Base-by-base conservation (phyloP, 2,888 invertebrate species). In the Synanthedon andrenaeformis region DNA sequence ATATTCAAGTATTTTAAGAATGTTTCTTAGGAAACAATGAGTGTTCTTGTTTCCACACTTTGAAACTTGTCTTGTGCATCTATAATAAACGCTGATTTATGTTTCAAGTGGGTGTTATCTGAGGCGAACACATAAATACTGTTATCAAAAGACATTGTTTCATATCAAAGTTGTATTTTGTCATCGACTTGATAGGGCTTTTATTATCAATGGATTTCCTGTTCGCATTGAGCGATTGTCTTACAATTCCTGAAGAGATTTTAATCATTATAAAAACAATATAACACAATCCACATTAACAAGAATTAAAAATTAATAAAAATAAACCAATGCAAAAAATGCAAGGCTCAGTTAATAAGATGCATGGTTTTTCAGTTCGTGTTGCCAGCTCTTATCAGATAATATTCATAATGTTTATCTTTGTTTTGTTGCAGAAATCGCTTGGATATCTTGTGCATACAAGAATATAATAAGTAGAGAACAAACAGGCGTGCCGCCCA, bases 361-460 rank as follows among this genome's bases (percentile, higher is more conserved):
- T 12, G 45, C 45, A 45, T 45, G 35, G 35, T 35, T 14, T 45
- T 45, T 45, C 8, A 45, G 3, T 45, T 45, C 45, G 45, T 14
- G 45, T 14, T 45, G 45, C 14, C 54, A 11, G 53, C 54, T 55
- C 51, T 69, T 73, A 72, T 74, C 70, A 63, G 56, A 56, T 62
- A 58, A 59, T 58, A 65, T 61, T 66, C 53, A 66, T 69, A 59
- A 68, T 65, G 66, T 58, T 62, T 62, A 65, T 72, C 62, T 68
- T 68, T 72, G 70, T 73, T 72, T 84, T 84, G 82, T 87, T 87
- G 72, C 84, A 86, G 86, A 84, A 76, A 80, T 81, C 74, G 73
- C 79, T 82, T 72, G 69, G 63, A 79, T 82, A 82, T 80, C 85
- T 84, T 81, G 79, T 77, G 69, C 69, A 77, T 65, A 79, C 81